Evolutionary conservation across 2,888 invertebrate genomes (phyloP).

Genomic region (Aphodius sticticus): DNA sequence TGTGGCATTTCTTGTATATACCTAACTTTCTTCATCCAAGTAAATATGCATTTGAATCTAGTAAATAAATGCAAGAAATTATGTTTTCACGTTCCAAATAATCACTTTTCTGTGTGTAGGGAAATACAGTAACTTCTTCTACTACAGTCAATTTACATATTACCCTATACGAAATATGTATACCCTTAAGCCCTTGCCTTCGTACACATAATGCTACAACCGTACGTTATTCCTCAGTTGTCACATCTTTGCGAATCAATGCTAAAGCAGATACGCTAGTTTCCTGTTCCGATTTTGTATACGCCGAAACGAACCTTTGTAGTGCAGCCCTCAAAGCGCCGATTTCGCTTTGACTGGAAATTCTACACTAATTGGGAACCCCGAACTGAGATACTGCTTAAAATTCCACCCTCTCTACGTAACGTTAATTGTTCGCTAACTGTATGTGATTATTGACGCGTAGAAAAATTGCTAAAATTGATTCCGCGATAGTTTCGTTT

Average conservation of each 20-base stretch:
- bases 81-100: too few relatives aligned
- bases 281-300: background rate
- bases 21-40: too few relatives aligned
- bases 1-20: too few relatives aligned
- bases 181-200: too few relatives aligned
- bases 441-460: background rate
- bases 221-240: background rate
- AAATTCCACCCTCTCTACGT: background rate
- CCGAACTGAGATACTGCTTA: background rate
- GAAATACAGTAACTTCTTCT: too few relatives aligned
- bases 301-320: background rate
- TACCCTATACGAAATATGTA: too few relatives aligned
- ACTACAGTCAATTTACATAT: too few relatives aligned
- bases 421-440: background rate
- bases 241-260: background rate
- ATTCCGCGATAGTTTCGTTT: background rate
- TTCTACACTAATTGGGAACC: background rate
- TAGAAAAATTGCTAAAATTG: background rate
- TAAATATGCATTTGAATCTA: too few relatives aligned
- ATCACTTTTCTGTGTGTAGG: too few relatives aligned
- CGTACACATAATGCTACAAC: background rate
- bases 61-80: too few relatives aligned
- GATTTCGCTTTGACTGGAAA: background rate
- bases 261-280: background rate
- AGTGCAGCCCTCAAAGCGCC: background rate